phyloP scores from a whole-genome alignment of 2,888 invertebrate species.

The Sycophila texana region DNA sequence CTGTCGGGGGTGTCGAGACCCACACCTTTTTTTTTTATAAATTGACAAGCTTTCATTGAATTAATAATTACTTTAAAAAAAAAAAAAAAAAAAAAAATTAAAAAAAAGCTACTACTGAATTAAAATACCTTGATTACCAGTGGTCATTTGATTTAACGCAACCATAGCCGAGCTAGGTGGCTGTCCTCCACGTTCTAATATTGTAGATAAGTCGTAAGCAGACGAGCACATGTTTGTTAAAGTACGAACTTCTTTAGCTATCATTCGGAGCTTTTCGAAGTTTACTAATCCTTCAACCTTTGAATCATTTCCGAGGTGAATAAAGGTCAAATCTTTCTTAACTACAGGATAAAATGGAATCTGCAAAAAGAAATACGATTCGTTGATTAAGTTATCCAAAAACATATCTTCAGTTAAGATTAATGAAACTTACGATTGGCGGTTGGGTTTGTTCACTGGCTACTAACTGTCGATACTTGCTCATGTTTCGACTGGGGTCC shows the following conservation, averaged over 20 bases:
- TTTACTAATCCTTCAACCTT: conserved; percentile 93
- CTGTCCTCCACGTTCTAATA: conserved; percentile 90
- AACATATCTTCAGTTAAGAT: conserved; percentile 6
- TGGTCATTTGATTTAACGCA: conserved; percentile 90
- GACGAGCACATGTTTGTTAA: conserved; percentile 97
- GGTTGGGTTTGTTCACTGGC: conserved; percentile 93
- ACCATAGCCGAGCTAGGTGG: conserved; percentile 93
- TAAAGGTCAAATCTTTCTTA: conserved; percentile 97
- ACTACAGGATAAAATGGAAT: conserved; percentile 95
- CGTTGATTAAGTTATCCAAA: background rate
- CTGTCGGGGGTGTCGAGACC: too few species aligned
- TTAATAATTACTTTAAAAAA: background rate
- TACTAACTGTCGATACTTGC: conserved; percentile 96
- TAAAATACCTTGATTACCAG: conserved; percentile 78
- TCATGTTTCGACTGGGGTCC: conserved; percentile 99
- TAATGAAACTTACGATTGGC: conserved; percentile 81
- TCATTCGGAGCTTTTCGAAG: conserved; percentile 98
- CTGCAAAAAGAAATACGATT: conserved; percentile 65
- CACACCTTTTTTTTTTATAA: background rate
- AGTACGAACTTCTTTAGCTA: conserved; percentile 95
- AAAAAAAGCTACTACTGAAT: background rate
- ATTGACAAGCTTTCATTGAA: too few species aligned
- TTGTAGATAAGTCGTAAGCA: conserved; percentile 90
- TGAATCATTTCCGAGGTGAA: conserved; percentile 97
- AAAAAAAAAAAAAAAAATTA: background rate